phyloP scores from a whole-genome alignment of 2,797 vertebrate species.

The Manis pentadactyla region DNA sequence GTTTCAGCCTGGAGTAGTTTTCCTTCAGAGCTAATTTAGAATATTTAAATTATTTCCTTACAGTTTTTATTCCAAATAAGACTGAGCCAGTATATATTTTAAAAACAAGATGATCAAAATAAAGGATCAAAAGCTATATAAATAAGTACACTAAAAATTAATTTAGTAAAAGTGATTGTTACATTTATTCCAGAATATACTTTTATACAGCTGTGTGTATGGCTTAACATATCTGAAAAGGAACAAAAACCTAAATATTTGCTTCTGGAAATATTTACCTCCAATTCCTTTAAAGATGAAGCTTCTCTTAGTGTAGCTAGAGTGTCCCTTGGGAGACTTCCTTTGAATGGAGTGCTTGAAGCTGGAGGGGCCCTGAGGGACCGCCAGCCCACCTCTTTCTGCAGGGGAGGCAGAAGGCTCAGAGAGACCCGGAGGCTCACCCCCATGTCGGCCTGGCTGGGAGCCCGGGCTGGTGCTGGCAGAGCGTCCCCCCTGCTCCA shows the following conservation, averaged over 20 bases:
- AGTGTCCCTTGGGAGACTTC: neutral
- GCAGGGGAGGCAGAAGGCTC: neutral
- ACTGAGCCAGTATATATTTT: neutral
- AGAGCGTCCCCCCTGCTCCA: neutral
- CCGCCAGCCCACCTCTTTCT: neutral
- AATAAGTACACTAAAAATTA: neutral
- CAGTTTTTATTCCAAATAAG: neutral
- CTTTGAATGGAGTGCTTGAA: neutral
- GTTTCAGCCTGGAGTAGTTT: neutral
- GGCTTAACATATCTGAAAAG: neutral
- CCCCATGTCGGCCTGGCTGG: neutral
- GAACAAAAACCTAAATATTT: neutral
- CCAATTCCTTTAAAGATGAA: neutral
- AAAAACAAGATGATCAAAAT: neutral
- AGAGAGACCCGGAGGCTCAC: neutral
- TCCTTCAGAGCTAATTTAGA: neutral
- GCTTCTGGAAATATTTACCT: conserved; percentile 29
- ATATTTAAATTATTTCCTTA: conserved; percentile 31
- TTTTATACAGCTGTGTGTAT: neutral
- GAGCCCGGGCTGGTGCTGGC: no score
- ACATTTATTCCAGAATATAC: neutral
- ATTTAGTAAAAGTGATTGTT: neutral
- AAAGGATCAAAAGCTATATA: neutral
- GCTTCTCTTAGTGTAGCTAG: neutral
- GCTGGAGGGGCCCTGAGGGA: neutral